phyloP scores from a whole-genome alignment of 2,113 vertebrate genomes.

The Cyprinodon brontotheroides region DNA sequence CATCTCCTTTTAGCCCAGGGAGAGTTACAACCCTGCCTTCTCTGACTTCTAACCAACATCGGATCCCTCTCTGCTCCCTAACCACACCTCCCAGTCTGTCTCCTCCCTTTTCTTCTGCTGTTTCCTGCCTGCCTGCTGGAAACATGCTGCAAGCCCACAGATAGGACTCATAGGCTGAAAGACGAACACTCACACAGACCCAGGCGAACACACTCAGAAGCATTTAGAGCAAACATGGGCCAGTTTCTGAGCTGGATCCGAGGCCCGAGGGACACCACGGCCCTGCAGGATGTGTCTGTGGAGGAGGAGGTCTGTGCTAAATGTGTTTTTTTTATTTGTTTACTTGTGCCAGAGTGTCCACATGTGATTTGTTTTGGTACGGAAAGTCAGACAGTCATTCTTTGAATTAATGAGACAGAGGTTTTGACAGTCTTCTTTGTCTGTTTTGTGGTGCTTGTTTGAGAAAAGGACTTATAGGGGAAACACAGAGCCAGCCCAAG shows the following conservation, averaged over 20 bases:
- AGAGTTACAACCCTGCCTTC: constrained; percentile 45
- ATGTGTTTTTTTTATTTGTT: constrained; percentile 30
- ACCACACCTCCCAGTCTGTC: constrained; percentile 35
- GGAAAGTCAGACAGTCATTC: not conserved
- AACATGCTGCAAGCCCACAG: constrained; percentile 68
- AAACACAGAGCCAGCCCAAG: constrained; percentile 45
- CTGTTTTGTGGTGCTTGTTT: constrained; percentile 16
- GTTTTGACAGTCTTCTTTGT: not conserved
- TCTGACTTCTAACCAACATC: constrained; percentile 32
- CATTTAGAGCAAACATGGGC: constrained; percentile 72
- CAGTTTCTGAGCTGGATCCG: constrained; percentile 79
- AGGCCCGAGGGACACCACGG: constrained; percentile 62
- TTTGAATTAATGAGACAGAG: not conserved
- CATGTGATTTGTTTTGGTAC: constrained; percentile 44
- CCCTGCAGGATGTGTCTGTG: constrained; percentile 73
- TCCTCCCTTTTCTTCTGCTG: constrained; percentile 2
- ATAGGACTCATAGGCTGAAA: constrained; percentile 56
- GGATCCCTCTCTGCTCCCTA: constrained; percentile 31
- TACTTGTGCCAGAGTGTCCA: constrained; percentile 29
- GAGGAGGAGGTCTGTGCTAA: constrained; percentile 76
- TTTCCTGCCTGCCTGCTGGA: constrained; percentile 48
- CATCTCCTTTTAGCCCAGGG: constrained; percentile 67
- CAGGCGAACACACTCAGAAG: constrained; percentile 31
- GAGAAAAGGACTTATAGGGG: constrained; percentile 16
- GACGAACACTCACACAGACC: constrained; percentile 31